Evolutionary conservation across 1,140 invertebrate genomes (phyloP).

Genomic region (Conopomorpha cramerella): DNA sequence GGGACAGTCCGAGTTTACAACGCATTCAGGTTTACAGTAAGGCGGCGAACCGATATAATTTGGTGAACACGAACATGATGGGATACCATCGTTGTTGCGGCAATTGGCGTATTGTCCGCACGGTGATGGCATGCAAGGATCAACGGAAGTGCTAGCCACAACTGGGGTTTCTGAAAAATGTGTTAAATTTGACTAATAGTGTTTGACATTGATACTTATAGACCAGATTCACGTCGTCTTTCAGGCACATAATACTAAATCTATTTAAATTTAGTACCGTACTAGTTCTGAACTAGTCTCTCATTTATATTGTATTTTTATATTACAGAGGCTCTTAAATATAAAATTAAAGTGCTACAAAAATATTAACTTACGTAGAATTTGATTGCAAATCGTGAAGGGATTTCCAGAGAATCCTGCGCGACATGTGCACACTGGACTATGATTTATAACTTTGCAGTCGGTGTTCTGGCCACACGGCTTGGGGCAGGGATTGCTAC

Average conservation of each 20-base stretch:
- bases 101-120: constrained; percentile 81
- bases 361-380: constrained; percentile 62
- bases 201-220: too few species aligned
- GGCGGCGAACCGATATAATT: constrained; percentile 73
- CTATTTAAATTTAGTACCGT: not conserved
- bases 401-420: constrained; percentile 65
- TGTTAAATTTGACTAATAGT: too few species aligned
- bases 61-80: constrained; percentile 68
- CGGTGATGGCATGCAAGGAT: constrained; percentile 80
- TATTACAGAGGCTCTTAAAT: constrained; percentile 3
- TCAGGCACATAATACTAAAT: not conserved
- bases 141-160: constrained; percentile 34
- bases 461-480: constrained; percentile 57
- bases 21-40: constrained; percentile 60
- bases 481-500: constrained; percentile 66
- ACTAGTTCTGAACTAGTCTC: too few species aligned
- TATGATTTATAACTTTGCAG: constrained; percentile 63
- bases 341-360: constrained; percentile 4
- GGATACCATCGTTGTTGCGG: constrained; percentile 61
- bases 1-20: constrained; percentile 73
- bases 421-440: constrained; percentile 64
- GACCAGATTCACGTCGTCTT: too few species aligned
- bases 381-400: constrained; percentile 58
- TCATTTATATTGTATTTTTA: constrained; percentile 6
- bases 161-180: too few species aligned